These are phyloP conservation scores for Paratilapia polleni DNA, from an alignment of 2,113 vertebrate species.

Conservation along the genomic window DNA sequence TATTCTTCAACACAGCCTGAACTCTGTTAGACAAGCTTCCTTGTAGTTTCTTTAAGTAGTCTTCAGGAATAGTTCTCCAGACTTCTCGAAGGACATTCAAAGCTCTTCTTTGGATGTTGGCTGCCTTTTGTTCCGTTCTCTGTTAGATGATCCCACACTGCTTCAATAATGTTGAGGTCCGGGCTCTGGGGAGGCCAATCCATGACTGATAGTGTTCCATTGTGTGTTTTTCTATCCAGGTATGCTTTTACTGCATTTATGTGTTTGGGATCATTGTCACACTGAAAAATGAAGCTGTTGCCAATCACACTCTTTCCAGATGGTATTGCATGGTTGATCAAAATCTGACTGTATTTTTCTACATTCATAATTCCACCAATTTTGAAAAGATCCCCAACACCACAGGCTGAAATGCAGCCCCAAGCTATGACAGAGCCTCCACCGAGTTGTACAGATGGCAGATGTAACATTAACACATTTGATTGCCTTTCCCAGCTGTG, in stretches of 20 bases:
- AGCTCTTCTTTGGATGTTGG: not conserved
- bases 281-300: not conserved
- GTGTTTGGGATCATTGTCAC: not conserved
- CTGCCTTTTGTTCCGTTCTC: not conserved
- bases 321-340: not conserved
- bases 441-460: too few species aligned
- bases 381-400: not conserved
- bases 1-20: too few species aligned
- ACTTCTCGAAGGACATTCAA: too few species aligned
- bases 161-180: not conserved
- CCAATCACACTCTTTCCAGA: not conserved
- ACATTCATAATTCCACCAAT: not conserved
- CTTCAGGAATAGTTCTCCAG: not conserved
- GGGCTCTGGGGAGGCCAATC: not conserved
- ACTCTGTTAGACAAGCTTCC: too few species aligned
- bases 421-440: not conserved
- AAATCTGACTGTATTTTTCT: not conserved
- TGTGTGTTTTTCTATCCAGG: too few species aligned
- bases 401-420: not conserved
- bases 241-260: not conserved
- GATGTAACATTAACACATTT: too few species aligned
- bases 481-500: too few species aligned
- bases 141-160: not conserved
- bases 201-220: not conserved
- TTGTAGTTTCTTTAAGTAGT: too few species aligned